Conservation (phyloP, 1,140 invertebrate genomes). For the Euwallacea fornicatus region DNA sequence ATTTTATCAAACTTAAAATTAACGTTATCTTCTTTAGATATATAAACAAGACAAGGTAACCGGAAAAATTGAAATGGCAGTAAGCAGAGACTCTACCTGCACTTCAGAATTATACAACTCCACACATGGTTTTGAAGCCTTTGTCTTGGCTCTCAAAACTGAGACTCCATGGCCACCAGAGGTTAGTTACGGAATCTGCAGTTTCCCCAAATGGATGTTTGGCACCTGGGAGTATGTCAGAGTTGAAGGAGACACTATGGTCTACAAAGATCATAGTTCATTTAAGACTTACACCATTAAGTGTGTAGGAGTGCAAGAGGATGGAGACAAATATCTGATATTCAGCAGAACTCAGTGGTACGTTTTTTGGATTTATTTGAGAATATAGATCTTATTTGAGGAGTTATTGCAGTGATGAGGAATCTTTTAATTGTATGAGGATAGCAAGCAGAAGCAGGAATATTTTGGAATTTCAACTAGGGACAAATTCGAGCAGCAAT, state of each 20-base stretch:
- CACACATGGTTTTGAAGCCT: slow-evolving; percentile 63
- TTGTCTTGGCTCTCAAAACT: slow-evolving; percentile 56
- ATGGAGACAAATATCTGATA: slow-evolving; percentile 56
- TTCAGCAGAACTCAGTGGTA: slow-evolving; percentile 61
- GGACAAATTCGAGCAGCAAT: slow-evolving; percentile 50
- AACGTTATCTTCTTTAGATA: slow-evolving; percentile 54
- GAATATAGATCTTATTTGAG: not conserved
- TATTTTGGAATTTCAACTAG: slow-evolving; percentile 68
- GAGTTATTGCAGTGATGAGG: slow-evolving; percentile 59
- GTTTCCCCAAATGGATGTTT: slow-evolving; percentile 68
- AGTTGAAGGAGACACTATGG: slow-evolving; percentile 63
- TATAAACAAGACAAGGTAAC: slow-evolving; percentile 61
- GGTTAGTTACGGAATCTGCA: slow-evolving; percentile 49
- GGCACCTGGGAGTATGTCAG: slow-evolving; percentile 67
- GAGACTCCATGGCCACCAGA: slow-evolving; percentile 52
- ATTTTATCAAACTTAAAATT: slow-evolving; percentile 14
- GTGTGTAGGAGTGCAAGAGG: slow-evolving; percentile 55
- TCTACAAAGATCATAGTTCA: slow-evolving; percentile 65
- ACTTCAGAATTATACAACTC: slow-evolving; percentile 61
- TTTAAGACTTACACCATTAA: slow-evolving; percentile 67
- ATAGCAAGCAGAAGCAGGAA: slow-evolving; percentile 66
- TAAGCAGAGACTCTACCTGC: slow-evolving; percentile 73
- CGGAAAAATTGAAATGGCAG: slow-evolving; percentile 63
- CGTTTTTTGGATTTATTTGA: slow-evolving; percentile 12
- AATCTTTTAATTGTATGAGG: slow-evolving; percentile 66